These are phyloP conservation scores for Tachina fera DNA, from an alignment of 2,888 invertebrate genomes.

Conservation along the genomic window DNA sequence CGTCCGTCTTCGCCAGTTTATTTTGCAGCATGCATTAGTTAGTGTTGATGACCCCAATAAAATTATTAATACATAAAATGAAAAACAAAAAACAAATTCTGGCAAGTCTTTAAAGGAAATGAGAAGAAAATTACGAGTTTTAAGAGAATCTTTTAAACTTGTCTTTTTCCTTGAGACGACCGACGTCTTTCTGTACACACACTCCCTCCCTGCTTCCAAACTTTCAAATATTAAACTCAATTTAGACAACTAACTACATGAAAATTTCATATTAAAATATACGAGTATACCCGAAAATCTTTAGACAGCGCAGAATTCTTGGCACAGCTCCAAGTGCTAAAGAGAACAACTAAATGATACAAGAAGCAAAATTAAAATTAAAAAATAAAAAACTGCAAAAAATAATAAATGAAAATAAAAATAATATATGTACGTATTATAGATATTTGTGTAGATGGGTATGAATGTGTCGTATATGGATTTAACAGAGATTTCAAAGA, in stretches of 20 bases:
- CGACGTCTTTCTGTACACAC: constrained; percentile 20
- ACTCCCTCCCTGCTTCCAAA: constrained; percentile 11
- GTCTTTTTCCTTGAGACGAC: constrained; percentile 41
- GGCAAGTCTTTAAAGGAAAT: constrained; percentile 36
- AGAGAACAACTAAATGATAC: constrained; percentile 61
- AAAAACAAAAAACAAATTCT: constrained; percentile 3
- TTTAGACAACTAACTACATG: constrained; percentile 31
- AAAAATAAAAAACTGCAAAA: constrained; percentile 44
- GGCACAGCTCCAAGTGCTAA: constrained; percentile 62
- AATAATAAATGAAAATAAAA: constrained; percentile 61
- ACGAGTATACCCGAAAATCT: constrained; percentile 39
- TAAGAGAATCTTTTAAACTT: constrained; percentile 47
- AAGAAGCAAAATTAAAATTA: constrained; percentile 43
- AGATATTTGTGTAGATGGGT: not conserved
- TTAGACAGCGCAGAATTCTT: constrained; percentile 63
- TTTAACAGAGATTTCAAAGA: constrained; percentile 19
- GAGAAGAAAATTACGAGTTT: constrained; percentile 34
- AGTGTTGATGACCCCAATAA: constrained; percentile 59
- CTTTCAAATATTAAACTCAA: constrained; percentile 42
- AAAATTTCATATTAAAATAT: constrained; percentile 51
- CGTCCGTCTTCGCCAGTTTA: not conserved
- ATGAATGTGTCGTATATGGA: not conserved
- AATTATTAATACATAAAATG: not conserved
- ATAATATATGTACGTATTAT: constrained; percentile 12
- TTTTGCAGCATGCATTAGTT: constrained; percentile 8